A percentile compares a stretch with the other conserved stretches of the same genome.
Evolutionary conservation across 35 echinoderm and acorn worm genomes (phyloP).

Genomic region (Ptychodera flava): DNA sequence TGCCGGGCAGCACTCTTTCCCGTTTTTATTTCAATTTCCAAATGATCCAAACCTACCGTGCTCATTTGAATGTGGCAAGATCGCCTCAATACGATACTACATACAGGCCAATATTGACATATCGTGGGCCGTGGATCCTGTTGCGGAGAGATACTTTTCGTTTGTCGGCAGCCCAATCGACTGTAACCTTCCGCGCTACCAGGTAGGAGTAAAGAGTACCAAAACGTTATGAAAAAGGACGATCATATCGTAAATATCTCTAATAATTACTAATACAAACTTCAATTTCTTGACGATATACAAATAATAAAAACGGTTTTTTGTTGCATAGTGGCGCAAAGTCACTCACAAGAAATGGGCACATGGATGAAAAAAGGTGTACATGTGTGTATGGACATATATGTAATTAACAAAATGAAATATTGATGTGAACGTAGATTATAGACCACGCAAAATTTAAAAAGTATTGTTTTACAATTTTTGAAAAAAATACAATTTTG

Average conservation of each 20-base stretch:
- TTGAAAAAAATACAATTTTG: no score
- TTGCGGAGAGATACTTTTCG: conserved; percentile 93
- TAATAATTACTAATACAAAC: no score
- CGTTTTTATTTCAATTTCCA: conserved; percentile 75
- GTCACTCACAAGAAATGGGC: not conserved
- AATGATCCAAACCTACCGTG: conserved; percentile 54
- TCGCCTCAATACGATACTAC: conserved; percentile 77
- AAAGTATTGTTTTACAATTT: no score
- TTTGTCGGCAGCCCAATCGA: conserved; percentile 74
- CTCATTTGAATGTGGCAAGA: conserved; percentile 80
- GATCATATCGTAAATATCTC: no score
- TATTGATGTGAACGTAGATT: no score
- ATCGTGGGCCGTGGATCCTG: conserved; percentile 92
- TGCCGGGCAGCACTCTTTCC: conserved; percentile 77
- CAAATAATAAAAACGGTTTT: not conserved
- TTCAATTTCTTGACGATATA: not conserved
- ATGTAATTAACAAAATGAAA: no score
- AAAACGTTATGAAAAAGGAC: no score
- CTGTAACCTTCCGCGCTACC: conserved; percentile 71
- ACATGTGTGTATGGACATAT: not conserved
- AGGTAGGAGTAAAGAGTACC: conserved; percentile 34
- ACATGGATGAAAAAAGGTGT: not conserved
- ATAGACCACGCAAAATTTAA: no score
- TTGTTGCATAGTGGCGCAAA: not conserved
- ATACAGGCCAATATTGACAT: conserved; percentile 94